phyloP scores from a whole-genome alignment of 1,140 invertebrate genomes.

The Sminthurides bifidus region DNA sequence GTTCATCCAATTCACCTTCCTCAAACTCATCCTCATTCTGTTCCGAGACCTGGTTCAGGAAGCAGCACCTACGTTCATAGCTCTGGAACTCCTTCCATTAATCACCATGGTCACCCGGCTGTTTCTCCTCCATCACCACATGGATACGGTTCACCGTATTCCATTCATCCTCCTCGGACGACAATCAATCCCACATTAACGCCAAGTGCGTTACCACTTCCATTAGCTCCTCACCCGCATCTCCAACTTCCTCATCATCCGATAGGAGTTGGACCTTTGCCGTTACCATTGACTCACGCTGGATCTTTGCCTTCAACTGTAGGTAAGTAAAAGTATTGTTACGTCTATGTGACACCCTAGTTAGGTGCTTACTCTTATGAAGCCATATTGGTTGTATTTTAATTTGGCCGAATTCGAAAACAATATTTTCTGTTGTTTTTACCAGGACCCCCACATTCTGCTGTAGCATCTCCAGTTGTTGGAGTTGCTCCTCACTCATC shows the following conservation, averaged over 20 bases:
- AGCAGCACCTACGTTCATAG: too few species aligned
- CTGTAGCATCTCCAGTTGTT: constrained; percentile 2
- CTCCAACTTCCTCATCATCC: constrained; percentile 9
- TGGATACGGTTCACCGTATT: background rate
- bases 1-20: background rate
- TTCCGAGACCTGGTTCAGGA: background rate
- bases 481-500: constrained; percentile 1
- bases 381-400: too few species aligned
- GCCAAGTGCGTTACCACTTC: background rate
- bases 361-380: too few species aligned
- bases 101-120: background rate
- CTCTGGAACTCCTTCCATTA: background rate
- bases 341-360: too few species aligned
- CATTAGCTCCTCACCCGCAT: background rate
- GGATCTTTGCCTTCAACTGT: too few species aligned
- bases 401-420: too few species aligned
- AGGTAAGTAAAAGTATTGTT: too few species aligned
- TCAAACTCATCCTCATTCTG: background rate
- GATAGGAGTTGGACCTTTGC: background rate
- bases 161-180: background rate
- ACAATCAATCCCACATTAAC: background rate
- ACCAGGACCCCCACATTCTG: constrained; percentile 5
- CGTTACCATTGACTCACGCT: background rate
- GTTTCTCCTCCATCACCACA: background rate
- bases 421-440: too few species aligned